A percentile compares a stretch with the other conserved stretches of the same genome.
Evolutionary conservation across 2,888 invertebrate genomes (phyloP).

Genomic region (Octonoba sinensis): DNA sequence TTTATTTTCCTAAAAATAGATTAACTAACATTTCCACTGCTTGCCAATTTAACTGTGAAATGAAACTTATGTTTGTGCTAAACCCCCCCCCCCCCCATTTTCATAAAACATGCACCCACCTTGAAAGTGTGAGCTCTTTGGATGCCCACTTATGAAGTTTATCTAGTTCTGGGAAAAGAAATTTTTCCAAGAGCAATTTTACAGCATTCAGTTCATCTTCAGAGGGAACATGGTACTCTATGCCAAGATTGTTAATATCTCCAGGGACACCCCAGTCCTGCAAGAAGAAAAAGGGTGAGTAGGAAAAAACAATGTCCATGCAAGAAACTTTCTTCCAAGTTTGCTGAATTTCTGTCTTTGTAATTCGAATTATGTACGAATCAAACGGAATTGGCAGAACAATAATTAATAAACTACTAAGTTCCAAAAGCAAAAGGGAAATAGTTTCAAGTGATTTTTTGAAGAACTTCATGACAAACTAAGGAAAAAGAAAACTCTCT

Average conservation of each 20-base stretch:
- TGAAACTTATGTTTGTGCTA: no score
- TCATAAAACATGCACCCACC: conserved; percentile 40
- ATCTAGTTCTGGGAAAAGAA: conserved; percentile 77
- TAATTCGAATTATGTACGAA: not conserved
- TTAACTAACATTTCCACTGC: no score
- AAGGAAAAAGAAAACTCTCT: no score
- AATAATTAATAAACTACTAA: no score
- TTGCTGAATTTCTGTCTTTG: not conserved
- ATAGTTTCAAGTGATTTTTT: no score
- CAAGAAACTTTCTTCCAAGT: no score
- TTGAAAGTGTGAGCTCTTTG: conserved; percentile 74
- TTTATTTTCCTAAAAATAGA: no score
- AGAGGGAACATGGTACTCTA: conserved; percentile 85
- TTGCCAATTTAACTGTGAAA: no score
- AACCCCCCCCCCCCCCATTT: no score
- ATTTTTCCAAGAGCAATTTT: conserved; percentile 75
- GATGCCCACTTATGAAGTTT: conserved; percentile 75
- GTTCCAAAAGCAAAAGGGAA: no score
- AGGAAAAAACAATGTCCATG: not conserved
- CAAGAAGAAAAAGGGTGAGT: not conserved
- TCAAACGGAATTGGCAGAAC: conserved; percentile 4
- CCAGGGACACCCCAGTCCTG: conserved; percentile 85
- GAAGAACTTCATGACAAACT: no score
- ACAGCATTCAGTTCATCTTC: conserved; percentile 79
- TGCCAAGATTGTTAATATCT: conserved; percentile 77